A percentile compares a stretch with the other conserved stretches of the same genome.
These are phyloP conservation scores for Hyles lineata DNA, from an alignment of 2,888 invertebrate species.

Conservation along the genomic window DNA sequence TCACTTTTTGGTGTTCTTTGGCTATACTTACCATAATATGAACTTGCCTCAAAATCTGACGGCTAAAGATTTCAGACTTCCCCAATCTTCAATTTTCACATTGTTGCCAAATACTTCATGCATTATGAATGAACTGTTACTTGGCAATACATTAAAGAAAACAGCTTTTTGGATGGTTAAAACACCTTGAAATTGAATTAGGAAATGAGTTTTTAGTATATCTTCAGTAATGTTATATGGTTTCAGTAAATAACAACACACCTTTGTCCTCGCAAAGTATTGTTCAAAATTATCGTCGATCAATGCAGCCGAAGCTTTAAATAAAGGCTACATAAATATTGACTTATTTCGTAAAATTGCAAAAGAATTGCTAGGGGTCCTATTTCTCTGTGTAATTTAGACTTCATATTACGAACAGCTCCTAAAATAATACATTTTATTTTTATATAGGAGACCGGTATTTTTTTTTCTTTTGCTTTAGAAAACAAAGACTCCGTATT, in stretches of 20 bases:
- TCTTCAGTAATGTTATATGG: not conserved
- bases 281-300: not conserved
- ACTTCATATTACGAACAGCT: not conserved
- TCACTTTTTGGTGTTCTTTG: not conserved
- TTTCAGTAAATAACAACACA: not conserved
- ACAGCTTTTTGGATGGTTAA: not conserved
- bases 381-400: not conserved
- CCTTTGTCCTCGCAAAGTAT: not conserved
- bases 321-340: not conserved
- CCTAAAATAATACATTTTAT: too few species aligned
- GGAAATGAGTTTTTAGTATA: not conserved
- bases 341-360: conserved; percentile 6
- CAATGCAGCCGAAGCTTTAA: not conserved
- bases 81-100: not conserved
- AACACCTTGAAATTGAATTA: not conserved
- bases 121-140: not conserved
- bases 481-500: too few species aligned
- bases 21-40: not conserved
- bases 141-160: conserved; percentile 9
- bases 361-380: not conserved
- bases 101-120: not conserved
- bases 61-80: conserved; percentile 20
- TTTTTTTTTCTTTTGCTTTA: too few species aligned
- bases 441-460: too few species aligned
- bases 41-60: not conserved